These are phyloP conservation scores for Onychomys arenicola DNA, from an alignment of 2,797 vertebrate species.

Conservation along the genomic window DNA sequence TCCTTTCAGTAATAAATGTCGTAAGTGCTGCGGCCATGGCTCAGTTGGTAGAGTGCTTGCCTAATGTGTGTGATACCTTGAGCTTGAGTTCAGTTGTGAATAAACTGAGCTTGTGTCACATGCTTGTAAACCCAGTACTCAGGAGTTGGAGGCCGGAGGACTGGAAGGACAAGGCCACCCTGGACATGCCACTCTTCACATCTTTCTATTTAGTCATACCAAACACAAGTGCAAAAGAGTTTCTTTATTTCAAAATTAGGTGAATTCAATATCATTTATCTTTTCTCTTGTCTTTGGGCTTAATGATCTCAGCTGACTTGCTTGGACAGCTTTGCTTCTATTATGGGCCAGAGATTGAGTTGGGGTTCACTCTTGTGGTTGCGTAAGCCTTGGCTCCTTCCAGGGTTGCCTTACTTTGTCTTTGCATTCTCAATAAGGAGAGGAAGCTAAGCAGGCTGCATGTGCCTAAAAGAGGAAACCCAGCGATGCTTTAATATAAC, in stretches of 20 bases:
- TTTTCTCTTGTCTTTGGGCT: neutral
- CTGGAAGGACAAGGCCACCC: neutral
- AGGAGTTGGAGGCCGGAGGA: neutral
- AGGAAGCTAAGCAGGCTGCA: neutral
- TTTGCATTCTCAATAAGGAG: conserved; percentile 9
- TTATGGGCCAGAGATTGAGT: neutral
- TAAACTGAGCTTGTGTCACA: too few relatives aligned
- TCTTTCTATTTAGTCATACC: neutral
- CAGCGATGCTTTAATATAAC: neutral
- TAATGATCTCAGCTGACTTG: neutral
- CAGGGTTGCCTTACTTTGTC: neutral
- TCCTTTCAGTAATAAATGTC: neutral
- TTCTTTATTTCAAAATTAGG: conserved; percentile 24
- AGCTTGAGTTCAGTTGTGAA: too few relatives aligned
- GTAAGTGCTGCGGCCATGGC: neutral
- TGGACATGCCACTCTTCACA: neutral
- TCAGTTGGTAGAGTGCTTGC: neutral
- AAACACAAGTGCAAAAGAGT: conserved; percentile 15
- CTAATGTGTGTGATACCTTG: neutral
- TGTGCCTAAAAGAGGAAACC: neutral
- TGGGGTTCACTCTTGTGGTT: neutral
- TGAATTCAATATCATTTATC: neutral
- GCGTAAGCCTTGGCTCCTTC: neutral
- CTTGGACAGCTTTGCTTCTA: neutral
- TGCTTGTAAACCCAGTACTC: neutral